These are phyloP conservation scores for Reinhardtius hippoglossoides DNA, from an alignment of 2,113 vertebrate species.

Conservation along the genomic window DNA sequence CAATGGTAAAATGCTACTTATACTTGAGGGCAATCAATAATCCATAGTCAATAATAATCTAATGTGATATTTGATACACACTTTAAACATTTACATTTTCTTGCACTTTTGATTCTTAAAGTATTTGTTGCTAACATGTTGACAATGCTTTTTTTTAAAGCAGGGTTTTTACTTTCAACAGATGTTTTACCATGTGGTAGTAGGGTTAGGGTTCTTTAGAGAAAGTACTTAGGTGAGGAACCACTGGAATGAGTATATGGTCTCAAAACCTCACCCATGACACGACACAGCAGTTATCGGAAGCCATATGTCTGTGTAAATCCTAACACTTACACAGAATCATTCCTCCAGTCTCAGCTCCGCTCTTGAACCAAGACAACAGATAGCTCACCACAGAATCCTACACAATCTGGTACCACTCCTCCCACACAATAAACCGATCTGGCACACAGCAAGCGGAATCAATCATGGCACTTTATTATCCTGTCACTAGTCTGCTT, in stretches of 20 bases:
- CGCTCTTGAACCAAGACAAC: conserved; percentile 41
- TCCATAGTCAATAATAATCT: background rate
- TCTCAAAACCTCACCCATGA: background rate
- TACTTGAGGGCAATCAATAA: no score
- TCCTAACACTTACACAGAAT: conserved; percentile 17
- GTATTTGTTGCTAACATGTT: background rate
- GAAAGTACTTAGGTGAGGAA: background rate
- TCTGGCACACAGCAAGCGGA: conserved; percentile 77
- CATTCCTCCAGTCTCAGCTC: conserved; percentile 22
- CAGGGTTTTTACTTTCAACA: background rate
- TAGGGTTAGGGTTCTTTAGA: background rate
- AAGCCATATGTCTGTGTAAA: conserved; percentile 11
- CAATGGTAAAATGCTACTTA: no score
- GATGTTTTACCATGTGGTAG: background rate
- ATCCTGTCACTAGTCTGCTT: conserved; percentile 83
- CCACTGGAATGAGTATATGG: background rate
- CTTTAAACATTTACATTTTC: no score
- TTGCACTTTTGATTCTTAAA: background rate
- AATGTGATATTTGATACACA: background rate
- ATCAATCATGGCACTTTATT: conserved; percentile 85
- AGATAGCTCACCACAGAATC: conserved; percentile 69
- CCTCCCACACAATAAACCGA: conserved; percentile 77
- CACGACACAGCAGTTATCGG: conserved; percentile 8
- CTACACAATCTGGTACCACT: conserved; percentile 75
- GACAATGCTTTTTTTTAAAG: background rate